Percentiles rank a stretch among this genome's conserved stretches.
phyloP scores from a whole-genome alignment of 53 echinoderm and acorn worm species.

The Holothuria scabra region DNA sequence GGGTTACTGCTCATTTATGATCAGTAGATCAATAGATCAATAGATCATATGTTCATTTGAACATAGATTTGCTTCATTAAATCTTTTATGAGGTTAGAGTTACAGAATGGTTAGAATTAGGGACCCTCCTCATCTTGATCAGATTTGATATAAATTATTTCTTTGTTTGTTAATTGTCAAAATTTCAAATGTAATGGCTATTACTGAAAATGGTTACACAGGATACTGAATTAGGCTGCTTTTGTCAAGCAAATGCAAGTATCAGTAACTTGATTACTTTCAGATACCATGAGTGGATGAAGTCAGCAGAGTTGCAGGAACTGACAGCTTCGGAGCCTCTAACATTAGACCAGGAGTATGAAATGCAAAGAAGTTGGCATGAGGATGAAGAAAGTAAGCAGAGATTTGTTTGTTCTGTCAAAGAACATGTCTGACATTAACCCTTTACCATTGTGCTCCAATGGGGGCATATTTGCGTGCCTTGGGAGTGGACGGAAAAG shows the following conservation, averaged over 20 bases:
- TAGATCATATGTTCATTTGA: too few relatives aligned
- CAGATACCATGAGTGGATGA: constrained; percentile 97
- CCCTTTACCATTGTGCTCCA: too few relatives aligned
- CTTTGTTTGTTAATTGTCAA: neutral
- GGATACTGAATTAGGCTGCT: neutral
- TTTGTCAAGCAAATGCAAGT: neutral
- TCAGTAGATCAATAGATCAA: too few relatives aligned
- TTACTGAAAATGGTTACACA: neutral
- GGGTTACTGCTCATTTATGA: too few relatives aligned
- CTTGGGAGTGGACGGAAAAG: too few relatives aligned
- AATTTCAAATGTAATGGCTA: neutral
- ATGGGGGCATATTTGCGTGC: too few relatives aligned
- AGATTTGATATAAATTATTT: too few relatives aligned
- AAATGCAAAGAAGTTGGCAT: constrained; percentile 94
- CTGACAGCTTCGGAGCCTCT: constrained; percentile 93
- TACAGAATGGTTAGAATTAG: too few relatives aligned
- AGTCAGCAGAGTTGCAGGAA: constrained; percentile 80
- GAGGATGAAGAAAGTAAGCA: constrained; percentile 85
- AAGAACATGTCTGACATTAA: too few relatives aligned
- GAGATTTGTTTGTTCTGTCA: neutral
- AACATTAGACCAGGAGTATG: constrained; percentile 85
- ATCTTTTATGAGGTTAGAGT: too few relatives aligned
- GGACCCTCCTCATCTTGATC: too few relatives aligned
- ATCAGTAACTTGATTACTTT: neutral
- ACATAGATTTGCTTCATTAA: too few relatives aligned